Conservation (phyloP, 1,140 invertebrate species). For the Cydia amplana region DNA sequence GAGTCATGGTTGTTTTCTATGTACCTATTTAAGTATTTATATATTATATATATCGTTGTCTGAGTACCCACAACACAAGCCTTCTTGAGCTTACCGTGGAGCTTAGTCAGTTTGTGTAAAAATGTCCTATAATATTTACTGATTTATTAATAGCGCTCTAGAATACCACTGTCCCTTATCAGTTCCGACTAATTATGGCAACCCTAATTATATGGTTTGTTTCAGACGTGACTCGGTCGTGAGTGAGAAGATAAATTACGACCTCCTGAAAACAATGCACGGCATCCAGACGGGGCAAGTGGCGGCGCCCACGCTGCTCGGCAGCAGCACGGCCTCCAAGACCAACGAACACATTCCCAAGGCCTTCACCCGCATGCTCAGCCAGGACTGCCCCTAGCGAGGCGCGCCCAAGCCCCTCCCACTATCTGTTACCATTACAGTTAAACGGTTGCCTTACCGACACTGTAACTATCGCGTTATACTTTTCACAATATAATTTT, state of each 20-base stretch:
- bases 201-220: conserved; percentile 42
- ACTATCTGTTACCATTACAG: conserved; percentile 44
- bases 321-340: conserved; percentile 84
- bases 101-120: too few relatives aligned
- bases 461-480: background rate
- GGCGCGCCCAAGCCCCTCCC: background rate
- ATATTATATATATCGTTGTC: too few relatives aligned
- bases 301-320: conserved; percentile 88
- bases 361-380: conserved; percentile 82
- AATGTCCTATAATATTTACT: too few relatives aligned
- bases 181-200: too few relatives aligned
- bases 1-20: too few relatives aligned
- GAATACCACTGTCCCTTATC: too few relatives aligned
- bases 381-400: conserved; percentile 67
- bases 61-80: too few relatives aligned
- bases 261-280: conserved; percentile 89
- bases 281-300: conserved; percentile 86
- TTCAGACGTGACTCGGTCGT: conserved; percentile 93
- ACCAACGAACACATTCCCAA: conserved; percentile 90
- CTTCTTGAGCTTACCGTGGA: too few relatives aligned
- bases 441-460: background rate
- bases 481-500: background rate
- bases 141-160: too few relatives aligned
- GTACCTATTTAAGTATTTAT: too few relatives aligned
- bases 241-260: conserved; percentile 94